Percentiles rank a stretch among this genome's conserved stretches.
phyloP scores from a whole-genome alignment of 2,113 vertebrate genomes.

The Amblyornis subalaris region DNA sequence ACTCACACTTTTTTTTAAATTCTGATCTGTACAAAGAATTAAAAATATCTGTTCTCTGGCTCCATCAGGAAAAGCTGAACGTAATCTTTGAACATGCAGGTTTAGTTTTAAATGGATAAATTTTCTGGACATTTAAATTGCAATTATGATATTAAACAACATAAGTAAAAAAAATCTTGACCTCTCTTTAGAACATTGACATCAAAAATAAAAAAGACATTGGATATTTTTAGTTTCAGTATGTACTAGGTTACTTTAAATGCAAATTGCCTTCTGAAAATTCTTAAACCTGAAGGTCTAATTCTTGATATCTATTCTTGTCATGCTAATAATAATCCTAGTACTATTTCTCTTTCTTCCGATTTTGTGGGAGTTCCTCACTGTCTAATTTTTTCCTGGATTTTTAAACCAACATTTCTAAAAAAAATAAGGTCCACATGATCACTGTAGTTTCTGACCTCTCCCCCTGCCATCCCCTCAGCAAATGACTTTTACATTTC shows the following conservation, averaged over 20 bases:
- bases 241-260: neutral
- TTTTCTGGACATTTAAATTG: neutral
- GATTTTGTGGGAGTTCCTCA: neutral
- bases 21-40: neutral
- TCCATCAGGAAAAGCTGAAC: neutral
- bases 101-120: neutral
- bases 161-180: neutral
- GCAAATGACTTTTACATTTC: neutral
- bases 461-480: neutral
- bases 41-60: neutral
- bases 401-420: neutral
- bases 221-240: neutral
- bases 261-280: neutral
- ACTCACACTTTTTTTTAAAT: neutral
- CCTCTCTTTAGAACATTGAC: neutral
- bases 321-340: neutral
- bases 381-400: neutral
- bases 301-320: neutral
- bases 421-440: neutral
- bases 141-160: neutral
- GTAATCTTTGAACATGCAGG: neutral
- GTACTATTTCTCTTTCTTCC: neutral
- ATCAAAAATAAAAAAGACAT: neutral
- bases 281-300: neutral
- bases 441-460: neutral